Base-by-base conservation (phyloP, 2,888 invertebrate species). In the Aproaerema taeniolella region DNA sequence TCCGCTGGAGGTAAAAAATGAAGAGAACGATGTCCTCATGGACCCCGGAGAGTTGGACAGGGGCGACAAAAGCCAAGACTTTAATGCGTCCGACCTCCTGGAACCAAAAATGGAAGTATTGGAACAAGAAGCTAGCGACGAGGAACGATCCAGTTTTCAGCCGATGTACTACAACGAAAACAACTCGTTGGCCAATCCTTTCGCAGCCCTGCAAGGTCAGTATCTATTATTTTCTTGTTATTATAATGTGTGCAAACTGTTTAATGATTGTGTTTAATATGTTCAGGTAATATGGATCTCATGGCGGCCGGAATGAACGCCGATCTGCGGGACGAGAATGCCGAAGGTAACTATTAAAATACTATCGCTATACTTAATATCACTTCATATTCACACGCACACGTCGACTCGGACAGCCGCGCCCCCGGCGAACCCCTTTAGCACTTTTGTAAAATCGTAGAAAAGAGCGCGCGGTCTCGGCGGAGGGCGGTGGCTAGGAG, bases 41-140 rank as follows among this genome's bases (percentile, higher is more conserved):
- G 86, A 86, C 46, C 81, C 82, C 33, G 83, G 81, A 45, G 86
- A 83, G 55, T 53, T 71, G 35, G 83, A 83, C 39, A 69, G 71
- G 49, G 64, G 64, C 49, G 83, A 80, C 41, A 81, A 80, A 56
- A 70, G 74, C 56, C 82, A 78, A 56, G 86, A 85, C 39, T 81
- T 83, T 53, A 81, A 69, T 49, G 85, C 81, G 48, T 70, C 82
- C 25, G 87, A 87, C 61, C 74, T 87, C 53, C 65, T 87, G 50
- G 86, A 91, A 86, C 92, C 92, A 60, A 92, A 92, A 88, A 82
- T 91, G 78, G 92, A 92, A 85, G 87, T 91, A 53, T 91, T 92
- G 65, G 92, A 92, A 72, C 92, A 82, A 47, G 86, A 86, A 74
- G 88, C 88, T 49, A 92, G 92, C 65, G 92, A 92, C 62, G 92